Percentiles rank a stretch among this genome's conserved stretches.
These are phyloP conservation scores for Coelogynopora nodosa DNA, from an alignment of 2,888 invertebrate genomes.

Conservation along the genomic window DNA sequence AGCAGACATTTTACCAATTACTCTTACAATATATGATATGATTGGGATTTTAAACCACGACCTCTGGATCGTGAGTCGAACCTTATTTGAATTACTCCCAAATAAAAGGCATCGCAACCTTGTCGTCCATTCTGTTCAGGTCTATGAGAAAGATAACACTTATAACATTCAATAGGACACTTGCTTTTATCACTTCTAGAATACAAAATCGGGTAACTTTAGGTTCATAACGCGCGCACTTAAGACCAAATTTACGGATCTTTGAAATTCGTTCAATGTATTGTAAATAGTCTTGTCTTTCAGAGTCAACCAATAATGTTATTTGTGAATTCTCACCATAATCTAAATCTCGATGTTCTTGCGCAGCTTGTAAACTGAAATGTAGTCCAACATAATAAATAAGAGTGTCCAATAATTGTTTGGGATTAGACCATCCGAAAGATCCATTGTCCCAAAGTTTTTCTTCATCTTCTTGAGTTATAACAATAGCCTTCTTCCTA, in stretches of 20 bases:
- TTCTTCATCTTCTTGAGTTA: slow-evolving; percentile 18
- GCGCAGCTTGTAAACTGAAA: slow-evolving; percentile 25
- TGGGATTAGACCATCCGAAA: not conserved
- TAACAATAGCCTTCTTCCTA: slow-evolving; percentile 1
- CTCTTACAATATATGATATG: too few relatives aligned
- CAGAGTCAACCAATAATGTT: not conserved
- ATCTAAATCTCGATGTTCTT: slow-evolving; percentile 37
- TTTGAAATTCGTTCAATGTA: slow-evolving; percentile 30
- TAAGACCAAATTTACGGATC: not conserved
- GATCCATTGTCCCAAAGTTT: slow-evolving; percentile 12
- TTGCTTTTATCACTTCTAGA: slow-evolving; percentile 30
- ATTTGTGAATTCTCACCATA: not conserved
- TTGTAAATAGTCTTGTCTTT: not conserved
- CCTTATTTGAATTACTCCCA: not conserved
- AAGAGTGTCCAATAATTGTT: slow-evolving; percentile 2
- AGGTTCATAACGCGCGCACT: not conserved
- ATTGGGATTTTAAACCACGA: too few relatives aligned
- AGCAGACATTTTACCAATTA: too few relatives aligned
- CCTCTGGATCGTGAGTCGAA: too few relatives aligned
- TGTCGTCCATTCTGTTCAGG: not conserved
- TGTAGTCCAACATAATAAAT: slow-evolving; percentile 21
- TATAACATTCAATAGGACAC: slow-evolving; percentile 31
- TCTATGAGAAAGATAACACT: slow-evolving; percentile 32
- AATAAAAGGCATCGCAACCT: slow-evolving; percentile 18
- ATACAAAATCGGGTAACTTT: slow-evolving; percentile 32